Percentiles rank a stretch among this genome's conserved stretches.
These are phyloP conservation scores for Bambusicola thoracicus DNA, from an alignment of 2,113 vertebrate species.

Conservation along the genomic window DNA sequence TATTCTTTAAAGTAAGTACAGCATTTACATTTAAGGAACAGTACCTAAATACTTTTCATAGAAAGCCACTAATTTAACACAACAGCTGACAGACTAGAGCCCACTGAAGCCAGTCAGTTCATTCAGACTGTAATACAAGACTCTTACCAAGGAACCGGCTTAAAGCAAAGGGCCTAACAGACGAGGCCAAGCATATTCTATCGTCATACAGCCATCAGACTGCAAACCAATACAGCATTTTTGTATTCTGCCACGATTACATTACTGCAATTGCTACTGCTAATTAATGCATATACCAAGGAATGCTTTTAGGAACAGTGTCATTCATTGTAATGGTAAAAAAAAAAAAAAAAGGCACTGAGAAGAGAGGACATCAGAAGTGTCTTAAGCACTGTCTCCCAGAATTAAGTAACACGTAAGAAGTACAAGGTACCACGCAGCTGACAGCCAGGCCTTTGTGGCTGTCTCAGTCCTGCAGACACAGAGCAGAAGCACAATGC, in stretches of 20 bases:
- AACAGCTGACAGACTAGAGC: not conserved
- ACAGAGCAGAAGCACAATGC: not conserved
- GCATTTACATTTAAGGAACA: not conserved
- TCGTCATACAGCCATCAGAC: not conserved
- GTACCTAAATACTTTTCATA: not conserved
- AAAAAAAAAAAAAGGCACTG: accelerated
- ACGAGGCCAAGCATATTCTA: not conserved
- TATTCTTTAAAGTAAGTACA: not conserved
- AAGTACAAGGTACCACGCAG: too few relatives aligned
- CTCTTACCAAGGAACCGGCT: not conserved
- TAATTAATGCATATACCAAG: not conserved
- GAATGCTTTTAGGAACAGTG: accelerated
- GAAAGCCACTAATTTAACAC: not conserved
- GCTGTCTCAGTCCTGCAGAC: not conserved
- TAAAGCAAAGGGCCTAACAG: not conserved
- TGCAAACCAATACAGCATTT: not conserved
- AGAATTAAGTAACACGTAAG: accelerated
- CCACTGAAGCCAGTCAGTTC: not conserved
- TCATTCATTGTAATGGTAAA: not conserved
- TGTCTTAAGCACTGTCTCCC: accelerated
- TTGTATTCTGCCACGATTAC: not conserved
- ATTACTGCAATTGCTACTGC: accelerated
- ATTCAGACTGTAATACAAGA: not conserved
- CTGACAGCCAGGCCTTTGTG: accelerated
- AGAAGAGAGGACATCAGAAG: accelerated